phyloP scores from a whole-genome alignment of 2,113 vertebrate genomes.

The Rattus norvegicus region GRCr8 NC_086032.1:26497001-26497500 shows the following conservation, averaged over 20 bases:
- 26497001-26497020: neutral
- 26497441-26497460: neutral
- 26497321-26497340: neutral
- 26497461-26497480: neutral
- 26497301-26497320: neutral
- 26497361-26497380: neutral
- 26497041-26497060: neutral
- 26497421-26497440: neutral
- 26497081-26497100: neutral
- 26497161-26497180: neutral
- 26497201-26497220: neutral
- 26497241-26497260: neutral
- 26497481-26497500: neutral
- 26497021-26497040: neutral
- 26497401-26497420: neutral
- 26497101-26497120: neutral
- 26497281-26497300: accelerated
- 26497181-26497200: neutral
- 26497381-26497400: neutral
- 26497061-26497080: neutral
- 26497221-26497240: neutral
- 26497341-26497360: neutral
- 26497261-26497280: neutral
- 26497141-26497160: neutral
- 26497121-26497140: neutral